Percentiles rank a stretch among this genome's conserved stretches.
phyloP scores from a whole-genome alignment of 1,140 invertebrate species.

The Drosophila busckii region DNA sequence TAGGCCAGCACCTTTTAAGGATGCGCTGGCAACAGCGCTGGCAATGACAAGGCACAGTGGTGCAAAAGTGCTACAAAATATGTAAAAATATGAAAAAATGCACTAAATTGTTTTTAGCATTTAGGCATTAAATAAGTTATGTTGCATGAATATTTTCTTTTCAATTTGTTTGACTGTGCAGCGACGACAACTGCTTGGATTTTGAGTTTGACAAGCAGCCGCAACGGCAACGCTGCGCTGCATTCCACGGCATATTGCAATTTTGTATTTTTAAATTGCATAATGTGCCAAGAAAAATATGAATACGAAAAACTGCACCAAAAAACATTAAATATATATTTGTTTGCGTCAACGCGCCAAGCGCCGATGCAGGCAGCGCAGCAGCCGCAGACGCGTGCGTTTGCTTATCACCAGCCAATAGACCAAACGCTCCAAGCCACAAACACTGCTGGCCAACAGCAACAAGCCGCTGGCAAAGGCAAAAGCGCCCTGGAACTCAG shows the following conservation, averaged over 20 bases:
- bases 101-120: no score
- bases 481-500: conserved; percentile 55
- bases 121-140: no score
- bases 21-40: conserved; percentile 50
- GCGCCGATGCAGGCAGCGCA: conserved; percentile 36
- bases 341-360: conserved; percentile 11
- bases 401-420: conserved; percentile 27
- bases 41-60: conserved; percentile 24
- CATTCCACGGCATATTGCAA: conserved; percentile 69
- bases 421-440: conserved; percentile 37
- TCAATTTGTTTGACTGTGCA: conserved; percentile 28
- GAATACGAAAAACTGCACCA: conserved; percentile 34
- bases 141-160: no score
- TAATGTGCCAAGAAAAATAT: conserved; percentile 72
- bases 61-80: no score
- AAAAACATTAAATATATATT: conserved; percentile 23
- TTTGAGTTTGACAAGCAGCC: conserved; percentile 71
- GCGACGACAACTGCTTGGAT: conserved; percentile 64
- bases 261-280: conserved; percentile 74
- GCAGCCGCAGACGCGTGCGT: conserved; percentile 25
- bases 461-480: conserved; percentile 38
- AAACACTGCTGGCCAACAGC: conserved; percentile 35
- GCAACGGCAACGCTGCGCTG: conserved; percentile 51
- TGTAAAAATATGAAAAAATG: no score
- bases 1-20: conserved; percentile 74